Evolutionary conservation across 1,140 invertebrate species (phyloP).

Genomic region (Pararge aegeria): DNA sequence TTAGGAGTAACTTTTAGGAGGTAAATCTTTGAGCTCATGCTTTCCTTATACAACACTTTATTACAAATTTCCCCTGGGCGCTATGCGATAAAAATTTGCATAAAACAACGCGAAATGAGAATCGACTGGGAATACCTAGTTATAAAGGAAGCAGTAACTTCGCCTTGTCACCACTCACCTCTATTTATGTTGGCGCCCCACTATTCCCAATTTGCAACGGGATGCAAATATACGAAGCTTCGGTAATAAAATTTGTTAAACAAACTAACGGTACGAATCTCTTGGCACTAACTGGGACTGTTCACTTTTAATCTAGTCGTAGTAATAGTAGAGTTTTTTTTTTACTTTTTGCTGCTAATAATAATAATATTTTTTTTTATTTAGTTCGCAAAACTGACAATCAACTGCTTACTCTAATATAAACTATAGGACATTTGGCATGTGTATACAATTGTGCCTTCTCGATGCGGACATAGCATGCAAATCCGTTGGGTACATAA

Average conservation of each 20-base stretch:
- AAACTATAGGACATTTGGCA: too few relatives aligned
- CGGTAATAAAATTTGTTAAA: background rate
- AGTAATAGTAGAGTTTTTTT: too few relatives aligned
- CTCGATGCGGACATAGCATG: too few relatives aligned
- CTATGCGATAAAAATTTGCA: slow-evolving; percentile 31
- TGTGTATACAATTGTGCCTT: too few relatives aligned
- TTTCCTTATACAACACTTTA: slow-evolving; percentile 23
- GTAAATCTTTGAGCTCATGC: slow-evolving; percentile 14
- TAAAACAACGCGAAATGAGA: slow-evolving; percentile 22
- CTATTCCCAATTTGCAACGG: slow-evolving; percentile 3
- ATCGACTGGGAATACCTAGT: slow-evolving; percentile 13
- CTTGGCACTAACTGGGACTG: background rate
- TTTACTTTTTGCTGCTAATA: too few relatives aligned
- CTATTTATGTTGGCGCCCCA: slow-evolving; percentile 4
- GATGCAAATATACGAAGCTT: background rate
- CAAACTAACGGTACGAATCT: background rate
- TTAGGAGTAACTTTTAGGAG: background rate
- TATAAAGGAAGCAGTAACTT: slow-evolving; percentile 1
- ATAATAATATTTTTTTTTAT: too few relatives aligned
- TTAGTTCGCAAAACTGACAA: too few relatives aligned
- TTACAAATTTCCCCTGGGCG: slow-evolving; percentile 33
- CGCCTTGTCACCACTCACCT: slow-evolving; percentile 6
- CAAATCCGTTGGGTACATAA: too few relatives aligned
- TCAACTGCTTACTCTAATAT: too few relatives aligned
- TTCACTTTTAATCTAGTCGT: too few relatives aligned